Evolutionary conservation across 30 jellyfish, hydroid and myxozoan genomes (phyloP), one percentile per base, ranked within the genome.

Genomic region (Turritopsis rubra): DNA sequence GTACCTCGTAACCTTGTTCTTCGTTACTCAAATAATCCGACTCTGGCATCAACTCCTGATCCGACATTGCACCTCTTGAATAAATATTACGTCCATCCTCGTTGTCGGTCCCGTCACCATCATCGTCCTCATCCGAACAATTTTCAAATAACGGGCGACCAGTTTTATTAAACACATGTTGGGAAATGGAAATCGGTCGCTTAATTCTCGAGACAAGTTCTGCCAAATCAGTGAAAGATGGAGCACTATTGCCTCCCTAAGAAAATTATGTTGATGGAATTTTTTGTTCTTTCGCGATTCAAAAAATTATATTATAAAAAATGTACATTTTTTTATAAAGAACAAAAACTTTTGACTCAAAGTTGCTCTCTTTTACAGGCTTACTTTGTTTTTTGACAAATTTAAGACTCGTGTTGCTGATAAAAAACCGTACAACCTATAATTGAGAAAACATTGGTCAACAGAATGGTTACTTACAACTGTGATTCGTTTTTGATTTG

Each of bases 1-100:
- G 28, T 52, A 93, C 99, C 93, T 93, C 99, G 80, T 93, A 93
- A 0, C 99, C 99, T 41, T 89, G 88, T 79, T 93, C 99, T 53
- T 87, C 96, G 17, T 93, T 92, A 71, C 96, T 87, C 21, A 68
- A 52, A 30, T 28, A 79, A 52, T 89, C 96, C 19, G 81, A 72
- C 25, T 93, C 99, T 0, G 94, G 89, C 53, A 88, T 20, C 23
- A 89, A 78, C 52, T 93, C 99, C 25, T 72, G 87, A 71, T 83
- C 90, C 24, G 90, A 83, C 76, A 72, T 65, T 21, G 90, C 24
- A 1, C 88, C 90, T 21, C 87, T 73, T 27, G 31, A 23, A 52
- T 78, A 52, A 16, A 78, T n/a, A 78, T 23, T 21, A 26, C 77
- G 52, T 27, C 54, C 79, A 16, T 53, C 31, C 60, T 82, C 85